Conservation (phyloP, 2,888 invertebrate species). For the Eupithecia subfuscata region DNA sequence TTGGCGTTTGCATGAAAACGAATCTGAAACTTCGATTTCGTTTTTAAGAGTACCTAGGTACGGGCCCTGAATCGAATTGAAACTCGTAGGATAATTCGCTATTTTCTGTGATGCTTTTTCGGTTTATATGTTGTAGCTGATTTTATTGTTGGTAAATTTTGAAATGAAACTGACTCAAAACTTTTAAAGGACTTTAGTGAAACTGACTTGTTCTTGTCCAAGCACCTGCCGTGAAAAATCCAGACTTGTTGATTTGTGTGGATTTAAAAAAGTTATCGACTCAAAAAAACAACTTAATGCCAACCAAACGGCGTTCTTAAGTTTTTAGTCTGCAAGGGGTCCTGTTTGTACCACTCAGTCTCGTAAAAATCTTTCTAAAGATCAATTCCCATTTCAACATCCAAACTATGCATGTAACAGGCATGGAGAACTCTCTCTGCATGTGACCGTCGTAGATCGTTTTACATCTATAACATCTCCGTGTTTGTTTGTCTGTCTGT, state of each 20-base stretch:
- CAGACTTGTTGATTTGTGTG: not conserved
- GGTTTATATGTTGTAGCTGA: not conserved
- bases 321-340: not conserved
- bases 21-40: no score
- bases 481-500: constrained; percentile 54
- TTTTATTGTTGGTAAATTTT: not conserved
- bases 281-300: not conserved
- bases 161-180: not conserved
- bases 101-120: not conserved
- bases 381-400: not conserved
- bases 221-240: not conserved
- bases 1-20: no score
- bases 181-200: no score
- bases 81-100: not conserved
- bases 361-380: not conserved
- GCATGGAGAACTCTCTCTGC: constrained; percentile 3
- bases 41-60: no score
- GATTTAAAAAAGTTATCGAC: not conserved
- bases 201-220: not conserved
- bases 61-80: not conserved
- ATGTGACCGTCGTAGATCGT: constrained; percentile 18
- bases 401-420: constrained; percentile 2
- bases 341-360: not conserved
- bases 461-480: constrained; percentile 45
- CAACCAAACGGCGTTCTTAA: not conserved